Evolutionary conservation across 2,888 invertebrate genomes (phyloP), one percentile per base, ranked within the genome.

Genomic region (Periphyllus acericola): DNA sequence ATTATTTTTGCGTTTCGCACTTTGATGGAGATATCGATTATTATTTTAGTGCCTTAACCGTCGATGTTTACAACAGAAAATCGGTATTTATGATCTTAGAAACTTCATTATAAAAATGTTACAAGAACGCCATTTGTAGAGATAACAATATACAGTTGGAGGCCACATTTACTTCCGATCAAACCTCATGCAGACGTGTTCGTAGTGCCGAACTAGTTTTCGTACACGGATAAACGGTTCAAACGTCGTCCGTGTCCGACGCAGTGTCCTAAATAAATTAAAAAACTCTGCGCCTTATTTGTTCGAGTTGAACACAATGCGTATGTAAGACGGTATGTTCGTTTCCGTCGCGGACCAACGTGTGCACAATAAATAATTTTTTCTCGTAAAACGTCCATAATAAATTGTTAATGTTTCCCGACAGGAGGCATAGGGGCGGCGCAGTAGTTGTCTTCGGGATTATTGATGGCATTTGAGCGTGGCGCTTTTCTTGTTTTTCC

Each of bases 391-490:
- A 74, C 72, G 72, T 83, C 55, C 36, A 19, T 83, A 83, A 83
- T 83, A 83, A 74, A 83, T 83, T 34, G 52, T 83, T 74, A 55
- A 74, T 36, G 83, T 55, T 55, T 74, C 72, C 36, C 52, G n/a
- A 72, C 72, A 36, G 72, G 52, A 55, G 52, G 83, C n/a, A 14
- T n/a, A n/a, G n/a, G n/a, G n/a, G n/a, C n/a, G 72, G n/a, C 14
- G 25, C 32, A 60, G 52, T 82, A 60, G 52, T 83, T 55, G 72
- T 83, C 72, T 72, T 11, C 72, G 19, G n/a, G 72, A 72, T 83
- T 83, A 83, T 72, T 83, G 83, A 72, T 60, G 60, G 66, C 32
- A 32, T 52, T n/a, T n/a, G 32, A 14, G 21, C 68, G 55, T 60
- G 52, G 32, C 8, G 4, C 4, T 68, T 17, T 68, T 68, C 68